Percentiles rank a stretch among this genome's conserved stretches.
phyloP scores from a whole-genome alignment of 30 jellyfish, hydroid and myxozoan species.

The Cassiopea andromeda region DNA sequence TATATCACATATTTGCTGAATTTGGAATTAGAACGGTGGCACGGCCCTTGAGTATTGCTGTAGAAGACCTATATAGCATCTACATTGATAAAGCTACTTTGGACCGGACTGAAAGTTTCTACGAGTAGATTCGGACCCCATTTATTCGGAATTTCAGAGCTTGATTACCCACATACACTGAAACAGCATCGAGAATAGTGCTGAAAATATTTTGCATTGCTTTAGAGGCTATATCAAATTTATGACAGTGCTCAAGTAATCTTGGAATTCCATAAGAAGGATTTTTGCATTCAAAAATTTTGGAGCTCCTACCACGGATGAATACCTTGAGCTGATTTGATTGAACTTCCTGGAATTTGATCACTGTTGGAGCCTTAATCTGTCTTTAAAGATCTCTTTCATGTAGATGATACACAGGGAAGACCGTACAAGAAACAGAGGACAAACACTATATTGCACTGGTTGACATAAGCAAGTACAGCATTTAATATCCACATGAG shows the following conservation, averaged over 20 bases:
- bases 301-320: not conserved
- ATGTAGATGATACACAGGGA: not conserved
- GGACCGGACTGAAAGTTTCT: not conserved
- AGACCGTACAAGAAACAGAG: not conserved
- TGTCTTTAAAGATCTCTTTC: slow-evolving; percentile 2
- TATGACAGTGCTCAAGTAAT: not conserved
- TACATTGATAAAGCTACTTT: not conserved
- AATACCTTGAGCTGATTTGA: not conserved
- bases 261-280: not conserved
- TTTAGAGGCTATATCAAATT: not conserved
- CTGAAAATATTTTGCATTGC: not conserved
- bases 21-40: not conserved
- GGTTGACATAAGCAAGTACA: not conserved
- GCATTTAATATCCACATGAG: not conserved
- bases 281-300: not conserved
- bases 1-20: not conserved
- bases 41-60: not conserved
- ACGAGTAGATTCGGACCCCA: not conserved
- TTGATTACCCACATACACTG: too few relatives aligned
- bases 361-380: not conserved
- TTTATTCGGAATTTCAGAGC: not conserved
- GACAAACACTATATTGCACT: not conserved
- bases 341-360: slow-evolving; percentile 28
- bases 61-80: not conserved
- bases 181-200: too few relatives aligned